Conservation (phyloP, 2,797 vertebrate genomes). For the Pseudochromis fuscus region DNA sequence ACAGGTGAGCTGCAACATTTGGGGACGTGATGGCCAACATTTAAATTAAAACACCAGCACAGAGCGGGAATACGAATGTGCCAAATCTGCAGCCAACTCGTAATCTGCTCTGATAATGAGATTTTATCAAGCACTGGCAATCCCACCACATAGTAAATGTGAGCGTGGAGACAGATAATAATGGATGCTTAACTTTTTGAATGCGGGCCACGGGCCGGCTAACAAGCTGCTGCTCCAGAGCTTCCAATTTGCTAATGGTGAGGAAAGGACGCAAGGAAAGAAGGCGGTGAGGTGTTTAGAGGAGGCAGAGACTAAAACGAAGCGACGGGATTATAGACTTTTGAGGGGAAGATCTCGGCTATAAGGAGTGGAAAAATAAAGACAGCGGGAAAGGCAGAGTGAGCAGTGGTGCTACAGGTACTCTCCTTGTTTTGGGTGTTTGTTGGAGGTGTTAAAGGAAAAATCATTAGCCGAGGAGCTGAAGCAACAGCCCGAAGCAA, state of each 20-base stretch:
- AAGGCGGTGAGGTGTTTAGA: conserved; percentile 6
- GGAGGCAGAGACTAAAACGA: conserved; percentile 26
- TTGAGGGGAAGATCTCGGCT: conserved; percentile 5
- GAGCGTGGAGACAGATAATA: conserved; percentile 55
- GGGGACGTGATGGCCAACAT: conserved; percentile 16
- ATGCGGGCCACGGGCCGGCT: conserved; percentile 33
- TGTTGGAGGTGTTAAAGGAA: conserved; percentile 22
- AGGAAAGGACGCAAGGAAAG: conserved; percentile 17
- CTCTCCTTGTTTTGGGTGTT: conserved; percentile 1
- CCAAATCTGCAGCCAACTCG: conserved; percentile 29
- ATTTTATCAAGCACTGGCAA: conserved; percentile 46
- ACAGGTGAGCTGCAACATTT: conserved; percentile 46
- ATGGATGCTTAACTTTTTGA: conserved; percentile 54
- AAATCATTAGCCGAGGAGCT: conserved; percentile 56
- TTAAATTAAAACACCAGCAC: conserved; percentile 49
- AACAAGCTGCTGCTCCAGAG: conserved; percentile 52
- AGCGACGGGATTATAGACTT: conserved; percentile 1
- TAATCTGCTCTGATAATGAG: conserved; percentile 56
- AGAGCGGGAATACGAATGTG: conserved; percentile 22
- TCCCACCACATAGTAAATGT: conserved; percentile 38
- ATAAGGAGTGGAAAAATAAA: not conserved
- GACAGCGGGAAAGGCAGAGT: not conserved
- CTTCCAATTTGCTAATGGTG: conserved; percentile 36
- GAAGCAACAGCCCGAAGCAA: conserved; percentile 56
- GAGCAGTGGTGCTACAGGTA: not conserved